Evolutionary conservation across 2,113 vertebrate species (phyloP).

Genomic region (Montifringilla adamsi): DNA sequence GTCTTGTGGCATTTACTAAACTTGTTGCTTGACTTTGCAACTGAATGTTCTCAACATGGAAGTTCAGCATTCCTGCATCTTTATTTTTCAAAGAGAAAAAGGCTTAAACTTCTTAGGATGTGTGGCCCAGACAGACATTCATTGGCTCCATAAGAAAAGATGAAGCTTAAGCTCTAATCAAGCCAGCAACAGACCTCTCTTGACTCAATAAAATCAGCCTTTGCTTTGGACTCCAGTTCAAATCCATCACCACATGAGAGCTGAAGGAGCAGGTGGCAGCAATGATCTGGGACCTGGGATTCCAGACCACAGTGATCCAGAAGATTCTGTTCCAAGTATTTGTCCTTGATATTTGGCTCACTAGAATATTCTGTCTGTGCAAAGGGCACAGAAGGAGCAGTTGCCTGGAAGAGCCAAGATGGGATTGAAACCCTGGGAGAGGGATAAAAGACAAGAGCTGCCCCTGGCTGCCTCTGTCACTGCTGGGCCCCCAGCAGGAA

Average conservation of each 20-base stretch:
- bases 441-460: background rate
- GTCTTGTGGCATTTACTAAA: background rate
- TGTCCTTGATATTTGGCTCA: background rate
- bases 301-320: background rate
- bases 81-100: background rate
- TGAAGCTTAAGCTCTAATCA: background rate
- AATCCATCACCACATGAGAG: background rate
- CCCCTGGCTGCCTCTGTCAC: background rate
- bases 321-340: background rate
- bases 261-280: background rate
- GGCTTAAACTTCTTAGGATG: background rate
- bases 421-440: background rate
- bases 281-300: background rate
- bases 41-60: rapidly evolving
- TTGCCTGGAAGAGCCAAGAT: background rate
- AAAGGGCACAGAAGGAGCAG: background rate
- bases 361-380: background rate
- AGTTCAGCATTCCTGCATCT: background rate
- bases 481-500: background rate
- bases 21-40: background rate
- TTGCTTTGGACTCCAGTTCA: background rate
- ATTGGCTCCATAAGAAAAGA: background rate
- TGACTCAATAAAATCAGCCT: background rate
- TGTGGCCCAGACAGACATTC: background rate
- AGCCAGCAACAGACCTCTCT: background rate